phyloP scores from a whole-genome alignment of 2,888 invertebrate species.

The Balanococcus diminutus region DNA sequence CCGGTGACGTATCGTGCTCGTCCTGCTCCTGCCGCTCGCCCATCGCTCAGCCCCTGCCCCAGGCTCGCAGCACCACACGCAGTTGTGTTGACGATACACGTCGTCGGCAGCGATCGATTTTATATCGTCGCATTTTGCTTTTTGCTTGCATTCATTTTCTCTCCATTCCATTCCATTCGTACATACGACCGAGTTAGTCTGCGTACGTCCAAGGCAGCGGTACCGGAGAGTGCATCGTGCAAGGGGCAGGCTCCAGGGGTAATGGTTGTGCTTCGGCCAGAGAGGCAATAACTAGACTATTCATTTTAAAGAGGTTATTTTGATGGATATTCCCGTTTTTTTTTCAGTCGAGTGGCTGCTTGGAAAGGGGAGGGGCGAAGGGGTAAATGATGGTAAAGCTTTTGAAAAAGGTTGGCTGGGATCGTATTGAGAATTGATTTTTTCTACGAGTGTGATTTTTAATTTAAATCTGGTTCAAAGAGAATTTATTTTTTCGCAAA shows the following conservation, averaged over 20 bases:
- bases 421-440: neutral
- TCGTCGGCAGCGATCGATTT: conserved; percentile 5
- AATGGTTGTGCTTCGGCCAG: neutral
- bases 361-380: neutral
- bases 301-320: conserved; percentile 5
- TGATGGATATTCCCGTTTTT: neutral
- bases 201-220: neutral
- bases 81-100: conserved; percentile 11
- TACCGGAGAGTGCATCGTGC: neutral
- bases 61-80: neutral
- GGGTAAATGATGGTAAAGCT: neutral
- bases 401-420: neutral
- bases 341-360: neutral
- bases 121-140: conserved; percentile 11
- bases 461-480: too few relatives aligned
- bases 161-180: neutral
- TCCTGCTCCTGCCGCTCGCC: neutral
- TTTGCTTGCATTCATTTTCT: neutral
- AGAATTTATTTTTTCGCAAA: too few relatives aligned
- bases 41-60: neutral
- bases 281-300: neutral
- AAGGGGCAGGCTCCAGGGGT: neutral
- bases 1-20: neutral
- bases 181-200: conserved; percentile 8
- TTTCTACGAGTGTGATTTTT: neutral